Evolutionary conservation across 2,113 vertebrate species (phyloP).

Genomic region (Larimichthys crocea): DNA sequence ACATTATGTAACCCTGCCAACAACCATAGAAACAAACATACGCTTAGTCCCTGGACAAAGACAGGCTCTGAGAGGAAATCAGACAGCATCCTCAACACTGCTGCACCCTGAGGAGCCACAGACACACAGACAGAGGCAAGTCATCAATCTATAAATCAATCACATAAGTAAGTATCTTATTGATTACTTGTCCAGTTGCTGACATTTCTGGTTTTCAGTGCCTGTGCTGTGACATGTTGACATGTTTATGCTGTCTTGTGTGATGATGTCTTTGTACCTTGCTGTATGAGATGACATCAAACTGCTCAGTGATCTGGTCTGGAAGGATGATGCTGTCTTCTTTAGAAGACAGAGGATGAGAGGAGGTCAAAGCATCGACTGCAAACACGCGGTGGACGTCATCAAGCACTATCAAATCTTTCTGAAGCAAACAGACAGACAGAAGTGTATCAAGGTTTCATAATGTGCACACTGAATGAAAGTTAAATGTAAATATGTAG

Average conservation of each 20-base stretch:
- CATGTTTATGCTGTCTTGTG: neutral
- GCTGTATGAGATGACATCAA: conserved; percentile 93
- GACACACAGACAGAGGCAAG: neutral
- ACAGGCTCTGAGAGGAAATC: conserved; percentile 87
- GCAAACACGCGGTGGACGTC: conserved; percentile 89
- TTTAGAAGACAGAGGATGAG: conserved; percentile 88
- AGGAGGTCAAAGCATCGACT: conserved; percentile 87
- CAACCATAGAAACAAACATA: conserved; percentile 69
- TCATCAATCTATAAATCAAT: neutral
- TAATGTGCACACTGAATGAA: neutral
- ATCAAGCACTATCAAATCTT: conserved; percentile 88
- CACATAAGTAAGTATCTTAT: neutral
- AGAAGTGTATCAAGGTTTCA: neutral
- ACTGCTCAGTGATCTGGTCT: conserved; percentile 90
- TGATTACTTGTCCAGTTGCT: neutral
- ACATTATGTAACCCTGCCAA: too few relatives aligned
- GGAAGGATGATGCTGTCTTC: conserved; percentile 87
- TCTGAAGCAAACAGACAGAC: conserved; percentile 78
- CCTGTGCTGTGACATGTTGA: neutral
- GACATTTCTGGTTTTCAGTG: neutral
- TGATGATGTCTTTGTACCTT: conserved; percentile 78
- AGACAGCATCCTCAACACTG: conserved; percentile 93
- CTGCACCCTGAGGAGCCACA: conserved; percentile 85
- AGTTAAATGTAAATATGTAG: neutral
- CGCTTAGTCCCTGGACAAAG: conserved; percentile 88